These are phyloP conservation scores for Haliclona indistincta DNA, from an alignment of 37 sponge, comb jelly and placozoan species.

Conservation along the genomic window DNA sequence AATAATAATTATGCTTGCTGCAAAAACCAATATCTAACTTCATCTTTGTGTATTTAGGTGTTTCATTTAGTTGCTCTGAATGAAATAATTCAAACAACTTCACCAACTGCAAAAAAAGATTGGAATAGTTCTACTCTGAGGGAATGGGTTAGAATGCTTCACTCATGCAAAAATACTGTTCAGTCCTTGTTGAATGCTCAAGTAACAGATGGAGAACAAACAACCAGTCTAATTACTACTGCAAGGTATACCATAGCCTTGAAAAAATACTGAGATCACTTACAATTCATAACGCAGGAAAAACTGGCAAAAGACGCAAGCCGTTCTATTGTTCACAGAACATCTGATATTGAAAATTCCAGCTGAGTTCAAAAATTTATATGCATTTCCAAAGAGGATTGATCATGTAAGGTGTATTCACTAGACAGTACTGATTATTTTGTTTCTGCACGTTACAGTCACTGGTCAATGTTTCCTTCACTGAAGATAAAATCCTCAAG, in stretches of 20 bases:
- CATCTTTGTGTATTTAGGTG: background rate
- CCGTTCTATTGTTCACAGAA: background rate
- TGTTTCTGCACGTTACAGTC: background rate
- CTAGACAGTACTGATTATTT: too few relatives aligned
- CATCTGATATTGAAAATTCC: background rate
- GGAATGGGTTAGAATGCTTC: background rate
- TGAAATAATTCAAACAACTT: background rate
- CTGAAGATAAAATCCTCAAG: background rate
- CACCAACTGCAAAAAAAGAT: background rate
- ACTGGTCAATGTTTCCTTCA: background rate
- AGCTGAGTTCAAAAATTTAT: background rate
- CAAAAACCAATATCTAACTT: background rate
- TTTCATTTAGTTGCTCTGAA: conserved; percentile 6
- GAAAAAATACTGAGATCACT: background rate
- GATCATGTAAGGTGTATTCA: background rate
- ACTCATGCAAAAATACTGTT: conserved; percentile 5
- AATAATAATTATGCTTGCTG: background rate
- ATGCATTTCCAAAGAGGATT: background rate
- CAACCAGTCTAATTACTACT: background rate
- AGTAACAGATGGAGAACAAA: background rate
- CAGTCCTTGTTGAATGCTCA: background rate
- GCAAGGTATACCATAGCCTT: background rate
- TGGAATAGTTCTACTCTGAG: background rate
- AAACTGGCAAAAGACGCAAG: background rate
- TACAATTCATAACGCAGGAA: background rate